Base-by-base conservation (phyloP, 2,113 vertebrate species). In the Cairina moschata region DNA sequence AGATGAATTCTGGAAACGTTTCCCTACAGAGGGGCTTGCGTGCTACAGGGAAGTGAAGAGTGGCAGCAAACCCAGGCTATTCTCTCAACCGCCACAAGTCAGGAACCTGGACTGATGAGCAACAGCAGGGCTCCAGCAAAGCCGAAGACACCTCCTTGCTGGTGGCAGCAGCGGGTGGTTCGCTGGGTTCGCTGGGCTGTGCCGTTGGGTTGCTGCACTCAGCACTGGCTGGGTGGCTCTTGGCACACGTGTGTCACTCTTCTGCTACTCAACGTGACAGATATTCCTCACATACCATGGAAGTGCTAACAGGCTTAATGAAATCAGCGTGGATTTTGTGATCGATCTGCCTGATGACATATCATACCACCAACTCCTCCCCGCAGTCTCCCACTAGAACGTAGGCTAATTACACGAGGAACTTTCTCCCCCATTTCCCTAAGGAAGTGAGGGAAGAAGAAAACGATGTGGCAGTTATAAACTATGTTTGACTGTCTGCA, bases 221-320 rank as follows among this genome's bases (percentile, higher is more conserved):
- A 2, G 7, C 16, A 62, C 34, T 8, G 13, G 1, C 2, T 42
- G 34, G 9, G 16, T 17, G 31, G 40, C 50, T 74, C 42, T 1
- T 2, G 32, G 22, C 81, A 44, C 31, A 13, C 28, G 25, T 17
- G 11, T 9, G 9, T 23, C 23, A 6, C 38, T 42, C 50, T 28
- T 1, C 32, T 36, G 54, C 5, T 5, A 4, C 8, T 2, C 3
- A n/a, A 20, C 5, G 23, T n/a, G 5, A 22, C 7, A 59, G 15
- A 1, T 1, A 4, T 21, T 54, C 52, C 66, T 16, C 6, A 82
- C 55, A 32, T 4, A 7, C 14, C 36, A 5, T 1, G 5, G 0
- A 20, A 62, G 34, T 2, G 8, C 36, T 58, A 63, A 28, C 28
- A 65, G 34, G 16, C 60, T 22, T 48, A 34, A 68, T 32, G 2